Evolutionary conservation across 37 sponge, comb jelly and placozoan species (phyloP).

Genomic region (Eunapius fragilis): DNA sequence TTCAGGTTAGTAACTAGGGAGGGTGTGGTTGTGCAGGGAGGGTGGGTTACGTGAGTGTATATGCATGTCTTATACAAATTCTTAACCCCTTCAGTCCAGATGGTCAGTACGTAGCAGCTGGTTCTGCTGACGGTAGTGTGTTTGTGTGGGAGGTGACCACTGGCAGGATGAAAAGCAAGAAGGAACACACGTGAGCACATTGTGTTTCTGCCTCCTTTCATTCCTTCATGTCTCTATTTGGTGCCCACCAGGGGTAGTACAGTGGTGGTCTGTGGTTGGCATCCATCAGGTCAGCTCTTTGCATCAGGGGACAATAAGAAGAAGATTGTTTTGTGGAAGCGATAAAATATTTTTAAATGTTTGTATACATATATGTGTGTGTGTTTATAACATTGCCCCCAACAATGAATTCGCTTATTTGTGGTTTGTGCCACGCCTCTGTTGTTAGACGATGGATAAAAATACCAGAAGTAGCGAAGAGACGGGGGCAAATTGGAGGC

Average conservation of each 20-base stretch:
- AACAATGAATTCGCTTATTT: background rate
- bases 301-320: constrained; percentile 78
- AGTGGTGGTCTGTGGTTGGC: constrained; percentile 85
- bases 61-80: background rate
- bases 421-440: background rate
- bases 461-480: background rate
- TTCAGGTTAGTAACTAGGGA: constrained; percentile 44
- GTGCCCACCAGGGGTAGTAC: background rate
- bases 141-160: constrained; percentile 82
- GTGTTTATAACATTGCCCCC: background rate
- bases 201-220: background rate
- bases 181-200: constrained; percentile 64
- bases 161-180: constrained; percentile 42
- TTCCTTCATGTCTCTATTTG: background rate
- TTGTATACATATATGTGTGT: background rate
- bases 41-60: background rate
- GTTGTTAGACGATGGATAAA: background rate
- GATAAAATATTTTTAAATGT: background rate
- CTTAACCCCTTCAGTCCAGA: constrained; percentile 71
- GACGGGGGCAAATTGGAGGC: background rate
- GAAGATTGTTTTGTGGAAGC: constrained; percentile 79
- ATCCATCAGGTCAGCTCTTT: constrained; percentile 83
- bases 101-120: constrained; percentile 94
- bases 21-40: background rate
- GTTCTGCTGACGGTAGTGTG: constrained; percentile 87